Evolutionary conservation across 2,888 invertebrate genomes (phyloP), one percentile per base, ranked within the genome.

Genomic region (Cephonodes hylas): DNA sequence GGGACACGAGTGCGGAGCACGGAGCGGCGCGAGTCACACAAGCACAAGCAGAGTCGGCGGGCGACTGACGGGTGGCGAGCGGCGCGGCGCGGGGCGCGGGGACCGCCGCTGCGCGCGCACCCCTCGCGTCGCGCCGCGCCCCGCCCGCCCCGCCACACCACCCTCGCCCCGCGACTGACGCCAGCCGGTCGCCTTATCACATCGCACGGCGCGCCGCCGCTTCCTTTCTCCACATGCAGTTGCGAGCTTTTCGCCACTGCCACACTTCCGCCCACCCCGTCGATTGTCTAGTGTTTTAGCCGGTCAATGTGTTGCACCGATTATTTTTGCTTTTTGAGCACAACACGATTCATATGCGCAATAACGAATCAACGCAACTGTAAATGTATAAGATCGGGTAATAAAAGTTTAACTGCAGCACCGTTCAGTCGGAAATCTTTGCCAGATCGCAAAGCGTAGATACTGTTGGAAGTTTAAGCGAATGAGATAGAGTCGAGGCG

Each of bases 11-110:
- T 91, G 91, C 91, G 84, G 90, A 90, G 91, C 85, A 91, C 92
- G 82, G 91, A 91, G 91, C 91, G 79, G 91, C 90, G 93, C 93
- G 93, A 91, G 83, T 89, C 91, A 91, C 91, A 91, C 91, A 91
- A 92, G 91, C 91, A 87, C 90, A 91, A 91, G 91, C 92, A 75
- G 91, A 91, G 92, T 90, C 91, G 93, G 93, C 93, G 86, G 93
- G 93, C 93, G 93, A 93, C 93, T 93, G 93, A 89, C 88, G 89
- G 87, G 85, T 79, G 86, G 85, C 82, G 64, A 81, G 79, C 79
- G 85, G 82, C 79, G 88, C 83, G 89, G 84, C 85, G 88, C 81
- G 89, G 89, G 89, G 85, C 85, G 88, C 82, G 89, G 89, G 89
- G 88, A 82, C 85, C 81, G 84, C 84, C 83, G 78, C 75, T 86